Conservation (phyloP, 1,140 invertebrate species). For the Zaprionus ghesquierei region DNA sequence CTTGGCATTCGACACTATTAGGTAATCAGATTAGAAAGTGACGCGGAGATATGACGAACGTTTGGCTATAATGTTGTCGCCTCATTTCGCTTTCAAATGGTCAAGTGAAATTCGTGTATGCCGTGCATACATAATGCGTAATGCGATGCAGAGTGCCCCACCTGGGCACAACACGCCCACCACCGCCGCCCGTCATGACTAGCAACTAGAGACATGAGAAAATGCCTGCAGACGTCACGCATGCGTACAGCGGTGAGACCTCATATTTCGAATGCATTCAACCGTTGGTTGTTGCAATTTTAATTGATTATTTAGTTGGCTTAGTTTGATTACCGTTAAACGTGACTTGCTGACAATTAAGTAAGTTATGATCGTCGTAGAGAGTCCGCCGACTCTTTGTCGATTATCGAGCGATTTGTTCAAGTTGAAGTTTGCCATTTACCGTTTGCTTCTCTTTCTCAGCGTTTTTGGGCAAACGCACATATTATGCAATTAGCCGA, state of each 20-base stretch:
- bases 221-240: constrained; percentile 53
- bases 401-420: constrained; percentile 49
- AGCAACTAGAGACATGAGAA: constrained; percentile 44
- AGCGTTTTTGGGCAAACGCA: constrained; percentile 15
- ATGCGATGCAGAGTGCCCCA: constrained; percentile 40
- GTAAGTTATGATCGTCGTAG: constrained; percentile 50
- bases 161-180: background rate
- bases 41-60: constrained; percentile 51
- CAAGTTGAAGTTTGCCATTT: constrained; percentile 74
- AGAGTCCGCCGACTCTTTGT: constrained; percentile 11
- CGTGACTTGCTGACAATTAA: constrained; percentile 46
- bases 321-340: constrained; percentile 50
- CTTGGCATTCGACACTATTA: constrained; percentile 35
- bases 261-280: constrained; percentile 48
- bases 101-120: constrained; percentile 73
- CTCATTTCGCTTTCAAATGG: constrained; percentile 69
- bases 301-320: constrained; percentile 53
- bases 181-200: background rate
- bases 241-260: constrained; percentile 26
- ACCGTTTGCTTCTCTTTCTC: constrained; percentile 2
- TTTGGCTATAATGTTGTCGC: constrained; percentile 45
- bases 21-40: constrained; percentile 73
- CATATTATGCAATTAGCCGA: constrained; percentile 32
- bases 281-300: constrained; percentile 25
- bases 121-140: constrained; percentile 54